A percentile compares a stretch with the other conserved stretches of the same genome.
Conservation (phyloP, 2,113 vertebrate genomes). For the Oxyura jamaicensis region DNA sequence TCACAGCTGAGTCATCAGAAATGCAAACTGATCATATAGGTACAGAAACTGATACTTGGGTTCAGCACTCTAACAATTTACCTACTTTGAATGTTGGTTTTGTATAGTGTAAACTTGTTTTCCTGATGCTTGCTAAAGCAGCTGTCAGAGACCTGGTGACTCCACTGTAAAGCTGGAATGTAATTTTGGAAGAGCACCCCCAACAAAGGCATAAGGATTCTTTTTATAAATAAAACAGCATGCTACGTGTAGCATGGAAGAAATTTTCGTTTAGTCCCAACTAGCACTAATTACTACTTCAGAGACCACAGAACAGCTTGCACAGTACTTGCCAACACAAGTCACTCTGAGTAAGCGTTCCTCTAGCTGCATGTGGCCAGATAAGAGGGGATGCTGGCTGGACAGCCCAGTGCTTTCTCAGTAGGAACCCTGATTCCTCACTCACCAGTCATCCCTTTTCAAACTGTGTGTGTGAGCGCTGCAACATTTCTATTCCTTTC, state of each 20-base stretch:
- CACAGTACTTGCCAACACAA: neutral
- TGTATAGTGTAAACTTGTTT: neutral
- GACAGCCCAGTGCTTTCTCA: neutral
- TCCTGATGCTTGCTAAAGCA: neutral
- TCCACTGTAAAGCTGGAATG: neutral
- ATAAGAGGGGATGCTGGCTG: neutral
- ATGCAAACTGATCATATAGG: neutral
- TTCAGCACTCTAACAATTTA: neutral
- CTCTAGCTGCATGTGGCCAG: neutral
- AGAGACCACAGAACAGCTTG: neutral
- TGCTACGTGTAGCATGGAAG: neutral
- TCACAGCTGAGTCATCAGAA: neutral
- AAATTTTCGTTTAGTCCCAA: neutral
- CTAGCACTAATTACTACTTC: neutral
- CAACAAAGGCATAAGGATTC: neutral
- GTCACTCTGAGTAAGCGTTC: neutral
- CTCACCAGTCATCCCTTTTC: neutral
- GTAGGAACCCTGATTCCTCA: neutral
- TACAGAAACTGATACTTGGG: neutral
- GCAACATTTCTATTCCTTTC: neutral
- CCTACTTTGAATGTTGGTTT: neutral
- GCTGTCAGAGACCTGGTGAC: neutral
- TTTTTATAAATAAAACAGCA: neutral
- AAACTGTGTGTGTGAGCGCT: neutral
- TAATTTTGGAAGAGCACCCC: neutral